Conservation (phyloP, 2,797 vertebrate genomes). For the Oreochromis grahami region DNA sequence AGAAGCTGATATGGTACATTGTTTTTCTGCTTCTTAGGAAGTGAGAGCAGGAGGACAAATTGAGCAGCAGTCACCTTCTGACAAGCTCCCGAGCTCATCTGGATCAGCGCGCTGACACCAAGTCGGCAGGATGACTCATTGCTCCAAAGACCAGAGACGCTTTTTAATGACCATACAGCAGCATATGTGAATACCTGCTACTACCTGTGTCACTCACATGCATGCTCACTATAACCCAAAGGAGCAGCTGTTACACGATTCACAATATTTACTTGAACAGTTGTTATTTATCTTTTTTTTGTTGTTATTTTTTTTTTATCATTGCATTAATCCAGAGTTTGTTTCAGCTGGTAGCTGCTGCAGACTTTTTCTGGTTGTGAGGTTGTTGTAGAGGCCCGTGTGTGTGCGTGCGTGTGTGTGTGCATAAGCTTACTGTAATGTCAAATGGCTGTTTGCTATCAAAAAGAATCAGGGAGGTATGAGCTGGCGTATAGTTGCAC, state of each 20-base stretch:
- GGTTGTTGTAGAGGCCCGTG: neutral
- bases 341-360: constrained; percentile 1
- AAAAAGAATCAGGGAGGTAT: constrained; percentile 46
- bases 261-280: constrained; percentile 36
- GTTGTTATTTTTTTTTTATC: neutral
- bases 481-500: neutral
- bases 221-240: constrained; percentile 3
- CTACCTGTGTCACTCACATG: neutral
- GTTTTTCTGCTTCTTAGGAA: neutral
- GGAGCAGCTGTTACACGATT: constrained; percentile 17
- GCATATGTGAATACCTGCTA: constrained; percentile 3
- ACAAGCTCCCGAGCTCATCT: neutral
- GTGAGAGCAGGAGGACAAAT: neutral
- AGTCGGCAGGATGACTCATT: neutral
- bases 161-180: neutral
- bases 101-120: neutral
- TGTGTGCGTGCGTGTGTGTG: neutral
- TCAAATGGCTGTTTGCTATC: constrained; percentile 10
- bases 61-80: neutral
- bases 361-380: neutral
- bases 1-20: neutral
- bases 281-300: constrained; percentile 21
- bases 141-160: neutral
- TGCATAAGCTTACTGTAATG: neutral
- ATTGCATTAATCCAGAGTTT: neutral